Evolutionary conservation across 2,797 vertebrate genomes (phyloP).

Genomic region (Lacerta bilineata): DNA sequence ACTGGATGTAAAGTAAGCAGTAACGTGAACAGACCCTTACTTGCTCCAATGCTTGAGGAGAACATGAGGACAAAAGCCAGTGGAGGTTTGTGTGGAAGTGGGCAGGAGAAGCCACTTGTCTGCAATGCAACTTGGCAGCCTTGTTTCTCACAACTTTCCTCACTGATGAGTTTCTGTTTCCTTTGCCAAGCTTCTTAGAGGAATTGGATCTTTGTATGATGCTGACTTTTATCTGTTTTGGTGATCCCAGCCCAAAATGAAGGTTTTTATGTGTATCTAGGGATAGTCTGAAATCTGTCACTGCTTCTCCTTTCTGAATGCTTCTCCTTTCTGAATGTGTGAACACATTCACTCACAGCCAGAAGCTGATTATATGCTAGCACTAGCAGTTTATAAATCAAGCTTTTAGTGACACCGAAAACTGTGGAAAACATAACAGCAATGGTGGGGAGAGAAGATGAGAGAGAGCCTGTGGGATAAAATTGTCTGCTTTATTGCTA

Average conservation of each 20-base stretch:
- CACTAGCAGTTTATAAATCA: slow-evolving; percentile 50
- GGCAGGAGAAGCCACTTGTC: not conserved
- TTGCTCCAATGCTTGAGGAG: not conserved
- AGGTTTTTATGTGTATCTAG: slow-evolving; percentile 23
- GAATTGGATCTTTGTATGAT: not conserved
- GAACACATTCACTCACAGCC: slow-evolving; percentile 25
- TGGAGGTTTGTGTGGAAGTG: not conserved
- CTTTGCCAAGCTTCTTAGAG: not conserved
- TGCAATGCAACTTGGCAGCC: not conserved
- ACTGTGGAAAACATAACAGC: slow-evolving; percentile 40
- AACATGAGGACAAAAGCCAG: not conserved
- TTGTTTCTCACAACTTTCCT: not conserved
- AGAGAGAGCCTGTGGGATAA: slow-evolving; percentile 19
- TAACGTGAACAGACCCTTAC: not conserved
- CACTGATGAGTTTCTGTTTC: not conserved
- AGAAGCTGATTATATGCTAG: slow-evolving; percentile 34
- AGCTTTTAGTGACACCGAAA: slow-evolving; percentile 48
- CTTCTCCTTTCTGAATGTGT: slow-evolving; percentile 10
- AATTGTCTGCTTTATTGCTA: slow-evolving; percentile 44
- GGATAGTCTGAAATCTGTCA: slow-evolving; percentile 29
- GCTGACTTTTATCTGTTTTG: slow-evolving; percentile 10
- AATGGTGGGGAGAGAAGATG: not conserved
- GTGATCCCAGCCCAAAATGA: slow-evolving; percentile 25
- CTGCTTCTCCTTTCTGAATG: slow-evolving; percentile 9
- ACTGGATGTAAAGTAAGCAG: no score